phyloP scores from a whole-genome alignment of 1,140 invertebrate species.

The Macrobrachium rosenbergii region DNA sequence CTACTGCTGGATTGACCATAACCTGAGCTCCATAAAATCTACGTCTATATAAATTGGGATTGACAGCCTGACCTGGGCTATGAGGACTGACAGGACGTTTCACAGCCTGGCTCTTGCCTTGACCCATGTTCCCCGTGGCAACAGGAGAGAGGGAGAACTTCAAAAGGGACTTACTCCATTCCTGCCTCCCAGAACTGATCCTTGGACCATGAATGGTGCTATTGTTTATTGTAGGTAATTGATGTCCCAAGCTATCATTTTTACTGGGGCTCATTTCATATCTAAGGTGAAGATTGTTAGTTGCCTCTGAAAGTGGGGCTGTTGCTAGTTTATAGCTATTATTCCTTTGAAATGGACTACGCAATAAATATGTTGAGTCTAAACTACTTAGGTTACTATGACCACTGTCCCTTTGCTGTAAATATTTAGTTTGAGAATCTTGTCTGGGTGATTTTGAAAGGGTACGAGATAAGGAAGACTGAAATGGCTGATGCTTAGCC shows the following conservation, averaged over 20 bases:
- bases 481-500: conserved; percentile 46
- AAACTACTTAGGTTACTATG: not conserved
- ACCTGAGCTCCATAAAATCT: conserved; percentile 61
- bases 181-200: conserved; percentile 24
- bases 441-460: no score
- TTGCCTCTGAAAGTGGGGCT: conserved; percentile 57
- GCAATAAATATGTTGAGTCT: not conserved
- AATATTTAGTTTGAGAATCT: no score
- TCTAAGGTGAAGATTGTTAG: conserved; percentile 52
- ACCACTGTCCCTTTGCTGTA: not conserved
- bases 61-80: conserved; percentile 49
- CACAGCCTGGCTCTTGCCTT: conserved; percentile 43
- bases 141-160: not conserved
- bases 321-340: conserved; percentile 64
- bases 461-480: not conserved
- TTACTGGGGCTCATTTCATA: conserved; percentile 22
- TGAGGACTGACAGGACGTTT: conserved; percentile 50
- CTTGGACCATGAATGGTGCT: conserved; percentile 54
- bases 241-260: conserved; percentile 17
- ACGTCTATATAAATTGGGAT: conserved; percentile 51
- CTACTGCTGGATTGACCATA: conserved; percentile 55
- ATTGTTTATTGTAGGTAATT: conserved; percentile 50
- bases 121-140: conserved; percentile 21
- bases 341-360: conserved; percentile 61
- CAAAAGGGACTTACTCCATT: not conserved